These are phyloP conservation scores for Vidua chalybeata DNA, from an alignment of 2,113 vertebrate genomes.

Conservation along the genomic window DNA sequence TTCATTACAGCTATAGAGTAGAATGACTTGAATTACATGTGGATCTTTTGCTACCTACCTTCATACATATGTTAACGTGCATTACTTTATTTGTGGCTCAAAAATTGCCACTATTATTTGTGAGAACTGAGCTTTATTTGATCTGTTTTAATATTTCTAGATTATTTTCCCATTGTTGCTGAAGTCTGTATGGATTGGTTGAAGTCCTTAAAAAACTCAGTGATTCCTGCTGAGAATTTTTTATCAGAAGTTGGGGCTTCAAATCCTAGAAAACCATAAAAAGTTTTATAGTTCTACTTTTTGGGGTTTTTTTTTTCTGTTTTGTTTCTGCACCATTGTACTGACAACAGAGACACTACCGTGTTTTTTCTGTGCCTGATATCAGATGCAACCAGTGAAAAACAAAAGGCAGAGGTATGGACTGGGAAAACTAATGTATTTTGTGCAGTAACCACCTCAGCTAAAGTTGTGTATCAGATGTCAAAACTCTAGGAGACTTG, in stretches of 20 bases:
- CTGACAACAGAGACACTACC: not conserved
- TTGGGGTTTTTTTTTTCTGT: fast-evolving
- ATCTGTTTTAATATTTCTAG: not conserved
- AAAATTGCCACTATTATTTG: not conserved
- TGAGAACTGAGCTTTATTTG: not conserved
- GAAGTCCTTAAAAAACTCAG: not conserved
- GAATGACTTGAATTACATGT: not conserved
- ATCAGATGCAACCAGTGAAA: not conserved
- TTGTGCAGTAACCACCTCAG: not conserved
- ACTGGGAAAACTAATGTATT: not conserved
- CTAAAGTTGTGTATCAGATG: not conserved
- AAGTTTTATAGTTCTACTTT: not conserved
- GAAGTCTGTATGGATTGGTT: not conserved
- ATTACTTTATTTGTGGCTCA: not conserved
- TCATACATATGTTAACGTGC: not conserved
- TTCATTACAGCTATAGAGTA: not conserved
- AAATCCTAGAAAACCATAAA: not conserved
- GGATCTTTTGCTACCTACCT: not conserved
- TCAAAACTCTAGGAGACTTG: not conserved
- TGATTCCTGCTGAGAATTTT: not conserved
- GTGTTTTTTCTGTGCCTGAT: not conserved
- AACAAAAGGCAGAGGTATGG: not conserved
- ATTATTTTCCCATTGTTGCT: not conserved
- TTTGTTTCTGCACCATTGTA: not conserved
- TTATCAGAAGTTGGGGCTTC: not conserved